Base-by-base conservation (phyloP, 2,888 invertebrate genomes). In the Drosophila planitibia region DNA sequence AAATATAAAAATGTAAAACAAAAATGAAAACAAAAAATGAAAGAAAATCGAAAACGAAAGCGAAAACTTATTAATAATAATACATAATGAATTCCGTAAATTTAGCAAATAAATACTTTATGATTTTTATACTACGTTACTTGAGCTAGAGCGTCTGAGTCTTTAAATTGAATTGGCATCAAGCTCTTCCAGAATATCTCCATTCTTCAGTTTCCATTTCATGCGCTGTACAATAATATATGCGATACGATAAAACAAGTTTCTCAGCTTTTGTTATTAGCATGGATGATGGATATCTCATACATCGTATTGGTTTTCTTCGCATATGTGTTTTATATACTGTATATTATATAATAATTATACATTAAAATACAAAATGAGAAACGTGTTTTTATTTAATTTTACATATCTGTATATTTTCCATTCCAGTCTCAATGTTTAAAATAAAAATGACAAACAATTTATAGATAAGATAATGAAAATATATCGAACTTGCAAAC, bases 401-500 rank as follows among this genome's bases (percentile, higher is more conserved):
- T 70, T 70, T 4, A 9, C 16, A 25, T 16, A 55, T 61, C n/a
- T 57, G n/a, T 57, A 64, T 73, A 79, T 79, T 70, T 82, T 79
- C 69, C 90, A 87, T 87, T 90, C 86, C 89, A 85, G 70, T 79
- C 83, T 77, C 80, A 85, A 85, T 90, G 79, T 88, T 76, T 82
- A 65, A 78, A 70, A 67, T 57, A 69, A 68, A 72, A 59, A 61
- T 37, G 70, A 63, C 62, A 66, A 55, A 60, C 22, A 69, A 68
- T 57, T 53, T 63, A 51, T 71, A 68, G 58, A 47, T 25, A 9
- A 16, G 25, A 47, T 14, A 22, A 22, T 47, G 2, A 71, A 74
- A 77, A 55, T 51, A 57, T 22, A 67, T 53, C 5, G 57, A 54
- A 49, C 32, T 73, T 55, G 10, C 44, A 33, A 58, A 49, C 44